A percentile compares a stretch with the other conserved stretches of the same genome.
Conservation (phyloP, 2,113 vertebrate species). For the Macquaria australasica region DNA sequence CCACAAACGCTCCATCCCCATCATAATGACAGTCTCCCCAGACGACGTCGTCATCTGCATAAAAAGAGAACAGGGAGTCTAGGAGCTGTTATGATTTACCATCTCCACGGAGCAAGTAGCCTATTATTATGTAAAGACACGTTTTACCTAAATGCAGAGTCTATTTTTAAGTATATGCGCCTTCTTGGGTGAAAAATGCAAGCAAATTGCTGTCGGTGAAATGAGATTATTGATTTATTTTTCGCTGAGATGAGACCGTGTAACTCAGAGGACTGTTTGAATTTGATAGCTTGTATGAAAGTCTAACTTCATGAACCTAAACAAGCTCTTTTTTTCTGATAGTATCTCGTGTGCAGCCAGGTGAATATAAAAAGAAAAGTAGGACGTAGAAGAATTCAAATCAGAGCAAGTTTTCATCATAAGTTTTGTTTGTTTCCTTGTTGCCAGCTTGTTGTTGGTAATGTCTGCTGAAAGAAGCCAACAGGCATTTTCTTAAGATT, state of each 20-base stretch:
- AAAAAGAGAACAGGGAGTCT: conserved; percentile 24
- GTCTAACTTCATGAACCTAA: not conserved
- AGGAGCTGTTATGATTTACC: conserved; percentile 23
- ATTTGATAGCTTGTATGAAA: conserved; percentile 15
- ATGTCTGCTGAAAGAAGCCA: conserved; percentile 63
- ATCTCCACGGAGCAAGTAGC: conserved; percentile 36
- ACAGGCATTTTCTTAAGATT: conserved; percentile 59
- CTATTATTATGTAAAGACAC: conserved; percentile 54
- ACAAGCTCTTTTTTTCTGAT: not conserved
- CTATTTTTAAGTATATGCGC: conserved; percentile 35
- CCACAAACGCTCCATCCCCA: conserved; percentile 7
- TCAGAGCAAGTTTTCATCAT: conserved; percentile 45
- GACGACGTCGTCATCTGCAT: conserved; percentile 48
- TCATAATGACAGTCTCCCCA: conserved; percentile 31
- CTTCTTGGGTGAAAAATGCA: conserved; percentile 22
- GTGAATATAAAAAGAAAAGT: conserved; percentile 24
- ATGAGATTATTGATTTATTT: conserved; percentile 45
- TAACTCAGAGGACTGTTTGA: conserved; percentile 5
- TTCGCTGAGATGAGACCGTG: not conserved
- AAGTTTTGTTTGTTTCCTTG: conserved; percentile 46
- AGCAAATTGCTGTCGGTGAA: conserved; percentile 14
- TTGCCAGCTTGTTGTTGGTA: conserved; percentile 43
- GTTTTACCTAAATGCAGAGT: conserved; percentile 34
- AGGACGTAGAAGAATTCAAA: conserved; percentile 19
- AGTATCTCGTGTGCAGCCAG: conserved; percentile 16